Evolutionary conservation across 2,113 vertebrate genomes (phyloP).

Genomic region (human): GRCh38 chr4:140297501-140298000

Average conservation of each 20-base stretch:
- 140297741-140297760: not conserved
- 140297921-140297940: not conserved
- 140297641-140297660: not conserved
- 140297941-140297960: not conserved
- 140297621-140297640: not conserved
- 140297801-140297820: not conserved
- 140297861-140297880: not conserved
- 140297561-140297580: not conserved
- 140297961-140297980: not conserved
- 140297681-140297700: not conserved
- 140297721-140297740: not conserved
- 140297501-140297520: not conserved
- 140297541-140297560: not conserved
- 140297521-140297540: not conserved
- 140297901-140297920: not conserved
- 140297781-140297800: not conserved
- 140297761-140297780: not conserved
- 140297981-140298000: constrained; percentile 1
- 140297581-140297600: not conserved
- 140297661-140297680: not conserved
- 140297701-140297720: not conserved
- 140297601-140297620: not conserved
- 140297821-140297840: not conserved
- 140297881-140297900: not conserved
- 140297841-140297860: not conserved